Conservation (phyloP, 2,797 vertebrate genomes). For the Halcyon leucocephala region DNA sequence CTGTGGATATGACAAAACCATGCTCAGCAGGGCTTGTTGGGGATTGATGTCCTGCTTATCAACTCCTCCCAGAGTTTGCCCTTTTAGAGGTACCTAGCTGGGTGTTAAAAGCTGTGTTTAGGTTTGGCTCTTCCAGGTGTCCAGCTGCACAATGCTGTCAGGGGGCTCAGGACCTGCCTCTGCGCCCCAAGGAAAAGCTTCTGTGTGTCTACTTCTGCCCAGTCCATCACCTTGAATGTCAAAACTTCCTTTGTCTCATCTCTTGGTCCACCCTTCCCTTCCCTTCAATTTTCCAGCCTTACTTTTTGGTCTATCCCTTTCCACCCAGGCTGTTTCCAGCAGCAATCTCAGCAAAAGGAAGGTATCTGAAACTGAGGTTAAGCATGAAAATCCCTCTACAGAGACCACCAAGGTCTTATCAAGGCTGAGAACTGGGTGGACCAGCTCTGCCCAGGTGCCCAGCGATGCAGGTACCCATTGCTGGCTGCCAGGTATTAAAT, state of each 20-base stretch:
- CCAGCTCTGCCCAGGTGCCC: neutral
- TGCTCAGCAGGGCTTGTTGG: neutral
- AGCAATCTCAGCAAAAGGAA: neutral
- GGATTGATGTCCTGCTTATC: neutral
- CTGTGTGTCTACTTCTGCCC: neutral
- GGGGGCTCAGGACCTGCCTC: neutral
- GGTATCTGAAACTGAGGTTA: neutral
- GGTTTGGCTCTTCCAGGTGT: neutral
- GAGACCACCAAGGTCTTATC: neutral
- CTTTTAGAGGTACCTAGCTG: neutral
- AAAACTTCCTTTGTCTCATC: neutral
- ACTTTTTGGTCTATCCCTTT: neutral
- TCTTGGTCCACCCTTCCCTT: neutral
- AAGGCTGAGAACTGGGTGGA: neutral
- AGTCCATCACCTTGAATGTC: neutral
- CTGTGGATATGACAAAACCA: accelerated
- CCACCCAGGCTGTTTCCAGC: neutral
- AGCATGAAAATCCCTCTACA: neutral
- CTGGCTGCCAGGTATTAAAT: neutral
- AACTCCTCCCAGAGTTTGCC: neutral
- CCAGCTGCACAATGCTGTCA: neutral
- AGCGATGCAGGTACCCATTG: accelerated
- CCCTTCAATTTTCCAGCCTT: neutral
- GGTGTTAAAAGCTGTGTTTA: neutral
- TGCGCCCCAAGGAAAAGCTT: accelerated